Evolutionary conservation across 2,888 invertebrate genomes (phyloP).

Genomic region (Monochamus alternatus): DNA sequence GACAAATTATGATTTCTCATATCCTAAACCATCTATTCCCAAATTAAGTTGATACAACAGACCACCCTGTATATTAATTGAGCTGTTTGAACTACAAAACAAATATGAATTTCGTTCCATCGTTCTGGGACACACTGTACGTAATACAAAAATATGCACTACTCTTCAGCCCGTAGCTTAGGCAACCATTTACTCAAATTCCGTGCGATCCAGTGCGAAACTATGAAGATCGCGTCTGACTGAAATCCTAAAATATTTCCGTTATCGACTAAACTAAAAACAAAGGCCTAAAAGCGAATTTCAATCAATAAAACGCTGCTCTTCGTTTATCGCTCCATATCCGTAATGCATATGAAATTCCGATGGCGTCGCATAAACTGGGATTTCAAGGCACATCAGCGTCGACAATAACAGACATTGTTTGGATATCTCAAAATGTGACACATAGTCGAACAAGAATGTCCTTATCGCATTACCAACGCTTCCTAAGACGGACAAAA

Average conservation of each 20-base stretch:
- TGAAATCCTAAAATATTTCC: not conserved
- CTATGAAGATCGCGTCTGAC: too few relatives aligned
- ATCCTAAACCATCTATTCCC: too few relatives aligned
- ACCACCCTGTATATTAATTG: too few relatives aligned
- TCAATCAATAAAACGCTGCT: not conserved
- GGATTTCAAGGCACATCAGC: slow-evolving; percentile 22
- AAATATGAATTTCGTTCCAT: too few relatives aligned
- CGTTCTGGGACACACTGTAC: too few relatives aligned
- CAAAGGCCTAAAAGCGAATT: not conserved
- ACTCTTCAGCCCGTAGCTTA: too few relatives aligned
- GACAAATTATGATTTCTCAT: too few relatives aligned
- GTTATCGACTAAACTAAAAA: not conserved
- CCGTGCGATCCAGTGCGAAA: too few relatives aligned
- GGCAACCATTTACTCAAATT: too few relatives aligned
- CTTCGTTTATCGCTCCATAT: not conserved
- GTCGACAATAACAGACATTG: slow-evolving; percentile 12
- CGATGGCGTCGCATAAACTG: slow-evolving; percentile 17
- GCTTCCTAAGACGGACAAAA: not conserved
- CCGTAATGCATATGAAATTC: slow-evolving; percentile 6
- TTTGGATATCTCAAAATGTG: slow-evolving; percentile 23
- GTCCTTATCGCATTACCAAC: slow-evolving; percentile 15
- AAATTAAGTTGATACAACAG: too few relatives aligned
- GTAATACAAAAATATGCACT: too few relatives aligned
- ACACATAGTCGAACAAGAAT: slow-evolving; percentile 13
- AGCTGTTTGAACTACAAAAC: too few relatives aligned